Percentiles rank a stretch among this genome's conserved stretches.
phyloP scores from a whole-genome alignment of 2,113 vertebrate species.

The Apus apus region DNA sequence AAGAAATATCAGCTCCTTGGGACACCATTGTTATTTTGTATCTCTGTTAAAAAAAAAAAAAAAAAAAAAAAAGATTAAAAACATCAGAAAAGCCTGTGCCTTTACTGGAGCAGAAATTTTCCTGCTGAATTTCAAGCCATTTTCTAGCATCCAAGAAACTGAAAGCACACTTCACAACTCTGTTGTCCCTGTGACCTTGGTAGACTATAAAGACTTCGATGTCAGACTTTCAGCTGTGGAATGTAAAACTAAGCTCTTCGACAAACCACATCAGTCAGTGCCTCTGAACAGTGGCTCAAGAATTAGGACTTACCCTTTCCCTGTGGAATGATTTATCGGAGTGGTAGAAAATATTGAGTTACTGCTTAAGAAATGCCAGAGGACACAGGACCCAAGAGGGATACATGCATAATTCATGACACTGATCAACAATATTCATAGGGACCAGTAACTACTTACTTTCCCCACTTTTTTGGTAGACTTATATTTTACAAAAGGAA shows the following conservation, averaged over 20 bases:
- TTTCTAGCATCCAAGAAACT: neutral
- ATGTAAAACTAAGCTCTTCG: constrained; percentile 44
- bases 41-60: neutral
- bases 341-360: constrained; percentile 44
- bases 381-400: neutral
- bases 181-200: constrained; percentile 24
- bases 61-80: neutral
- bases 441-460: constrained; percentile 1
- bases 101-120: neutral
- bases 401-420: constrained; percentile 16
- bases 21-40: neutral
- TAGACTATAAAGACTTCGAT: constrained; percentile 18
- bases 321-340: constrained; percentile 46
- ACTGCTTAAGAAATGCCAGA: constrained; percentile 40
- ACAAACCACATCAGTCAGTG: constrained; percentile 34
- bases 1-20: constrained; percentile 3
- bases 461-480: neutral
- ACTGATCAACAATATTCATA: constrained; percentile 28
- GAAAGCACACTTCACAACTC: constrained; percentile 20
- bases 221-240: constrained; percentile 38
- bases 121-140: constrained; percentile 20
- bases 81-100: neutral
- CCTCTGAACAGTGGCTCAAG: constrained; percentile 28
- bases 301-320: constrained; percentile 23
- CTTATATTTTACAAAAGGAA: neutral